These are phyloP conservation scores for Lycophotia porphyrea DNA, from an alignment of 2,888 invertebrate genomes.

Conservation along the genomic window DNA sequence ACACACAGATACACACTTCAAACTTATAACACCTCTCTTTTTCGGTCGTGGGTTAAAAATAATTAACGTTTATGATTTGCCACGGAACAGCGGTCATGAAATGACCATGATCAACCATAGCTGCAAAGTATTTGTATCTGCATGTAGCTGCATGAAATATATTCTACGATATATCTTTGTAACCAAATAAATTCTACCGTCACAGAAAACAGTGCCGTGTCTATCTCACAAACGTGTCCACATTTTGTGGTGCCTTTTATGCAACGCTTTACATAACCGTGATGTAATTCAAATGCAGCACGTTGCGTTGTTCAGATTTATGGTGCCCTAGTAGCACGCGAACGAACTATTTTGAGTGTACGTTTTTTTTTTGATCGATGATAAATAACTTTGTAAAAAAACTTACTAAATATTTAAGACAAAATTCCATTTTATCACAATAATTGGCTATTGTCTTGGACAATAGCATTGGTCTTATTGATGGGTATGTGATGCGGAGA, in stretches of 20 bases:
- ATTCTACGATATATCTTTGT: not conserved
- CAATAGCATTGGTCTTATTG: too few relatives aligned
- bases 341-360: slow-evolving; percentile 23
- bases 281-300: slow-evolving; percentile 42
- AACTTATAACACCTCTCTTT: too few relatives aligned
- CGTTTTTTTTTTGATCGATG: not conserved
- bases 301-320: slow-evolving; percentile 37
- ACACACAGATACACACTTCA: too few relatives aligned
- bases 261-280: slow-evolving; percentile 31
- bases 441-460: not conserved
- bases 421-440: not conserved
- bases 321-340: slow-evolving; percentile 21
- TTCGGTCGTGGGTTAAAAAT: too few relatives aligned
- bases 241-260: slow-evolving; percentile 30
- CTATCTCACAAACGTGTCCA: slow-evolving; percentile 9
- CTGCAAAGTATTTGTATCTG: not conserved
- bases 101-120: not conserved
- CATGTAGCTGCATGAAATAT: not conserved
- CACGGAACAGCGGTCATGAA: not conserved
- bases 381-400: too few relatives aligned
- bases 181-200: not conserved
- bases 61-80: not conserved
- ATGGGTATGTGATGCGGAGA: not conserved
- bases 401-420: too few relatives aligned
- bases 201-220: not conserved